Conservation (phyloP, 2,797 vertebrate species). For the Sebastes matsubarae region DNA sequence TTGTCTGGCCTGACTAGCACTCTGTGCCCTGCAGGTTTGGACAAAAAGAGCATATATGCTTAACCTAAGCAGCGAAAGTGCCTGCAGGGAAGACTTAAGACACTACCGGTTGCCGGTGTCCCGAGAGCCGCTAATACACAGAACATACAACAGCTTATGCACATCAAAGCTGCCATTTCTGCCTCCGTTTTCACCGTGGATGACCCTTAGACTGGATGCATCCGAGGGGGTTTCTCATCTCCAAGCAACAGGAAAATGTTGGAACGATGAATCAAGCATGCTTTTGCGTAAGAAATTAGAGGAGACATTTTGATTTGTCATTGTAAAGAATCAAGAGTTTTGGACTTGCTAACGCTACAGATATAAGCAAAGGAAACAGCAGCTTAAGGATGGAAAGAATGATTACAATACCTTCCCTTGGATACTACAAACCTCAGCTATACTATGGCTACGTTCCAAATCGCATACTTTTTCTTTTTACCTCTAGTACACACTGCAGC, state of each 20-base stretch:
- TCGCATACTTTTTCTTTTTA: no score
- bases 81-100: neutral
- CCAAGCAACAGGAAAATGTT: constrained; percentile 22
- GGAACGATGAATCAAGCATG: constrained; percentile 2
- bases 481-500: no score
- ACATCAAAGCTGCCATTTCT: neutral
- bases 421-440: neutral
- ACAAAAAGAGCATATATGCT: neutral
- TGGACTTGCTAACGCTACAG: neutral
- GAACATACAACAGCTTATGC: neutral
- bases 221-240: neutral
- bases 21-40: neutral
- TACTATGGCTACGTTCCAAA: neutral
- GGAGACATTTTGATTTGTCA: neutral
- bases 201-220: neutral
- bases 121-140: neutral
- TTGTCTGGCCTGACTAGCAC: neutral
- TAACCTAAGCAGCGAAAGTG: neutral
- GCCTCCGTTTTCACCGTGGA: neutral
- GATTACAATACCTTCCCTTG: neutral
- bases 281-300: neutral
- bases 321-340: neutral
- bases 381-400: neutral
- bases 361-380: neutral
- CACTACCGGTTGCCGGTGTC: no score